A percentile compares a stretch with the other conserved stretches of the same genome.
These are phyloP conservation scores for Schizothorax lantsangensis DNA, from an alignment of 2,797 vertebrate species.

Conservation along the genomic window DNA sequence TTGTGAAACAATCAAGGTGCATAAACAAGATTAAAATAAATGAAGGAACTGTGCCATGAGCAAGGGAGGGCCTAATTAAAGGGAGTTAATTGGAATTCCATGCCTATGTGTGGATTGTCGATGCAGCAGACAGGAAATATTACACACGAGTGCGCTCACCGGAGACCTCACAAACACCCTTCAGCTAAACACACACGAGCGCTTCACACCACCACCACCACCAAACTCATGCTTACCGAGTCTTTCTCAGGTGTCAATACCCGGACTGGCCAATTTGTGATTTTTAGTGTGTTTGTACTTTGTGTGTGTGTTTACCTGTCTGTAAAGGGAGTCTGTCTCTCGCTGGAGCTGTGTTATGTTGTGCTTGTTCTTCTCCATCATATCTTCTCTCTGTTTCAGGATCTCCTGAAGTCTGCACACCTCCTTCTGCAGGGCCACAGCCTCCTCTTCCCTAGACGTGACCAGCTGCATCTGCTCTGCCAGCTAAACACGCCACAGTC, in stretches of 20 bases:
- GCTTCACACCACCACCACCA: not conserved
- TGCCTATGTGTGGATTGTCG: conserved; percentile 66
- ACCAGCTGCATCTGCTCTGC: conserved; percentile 61
- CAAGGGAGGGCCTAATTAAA: conserved; percentile 75
- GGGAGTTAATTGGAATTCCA: conserved; percentile 78
- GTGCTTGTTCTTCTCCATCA: conserved; percentile 64
- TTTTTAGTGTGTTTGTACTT: not conserved
- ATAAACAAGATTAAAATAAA: conserved; percentile 82
- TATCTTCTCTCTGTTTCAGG: conserved; percentile 68
- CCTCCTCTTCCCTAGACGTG: conserved; percentile 61
- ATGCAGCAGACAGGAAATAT: conserved; percentile 33
- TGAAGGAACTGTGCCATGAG: conserved; percentile 71
- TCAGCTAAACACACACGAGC: conserved; percentile 15
- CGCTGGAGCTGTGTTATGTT: conserved; percentile 55
- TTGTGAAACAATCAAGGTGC: conserved; percentile 78
- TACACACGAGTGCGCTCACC: conserved; percentile 16
- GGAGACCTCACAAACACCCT: conserved; percentile 49
- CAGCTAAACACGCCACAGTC: conserved; percentile 58
- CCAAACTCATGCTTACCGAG: conserved; percentile 12
- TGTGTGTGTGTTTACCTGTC: conserved; percentile 61
- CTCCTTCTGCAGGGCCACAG: conserved; percentile 65
- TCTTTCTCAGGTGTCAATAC: conserved; percentile 5
- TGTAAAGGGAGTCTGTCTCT: conserved; percentile 61
- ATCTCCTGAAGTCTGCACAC: conserved; percentile 66
- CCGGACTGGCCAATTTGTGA: conserved; percentile 4